Percentiles rank a stretch among this genome's conserved stretches.
Conservation (phyloP, 2,797 vertebrate species). For the Myotis vivesi region DNA sequence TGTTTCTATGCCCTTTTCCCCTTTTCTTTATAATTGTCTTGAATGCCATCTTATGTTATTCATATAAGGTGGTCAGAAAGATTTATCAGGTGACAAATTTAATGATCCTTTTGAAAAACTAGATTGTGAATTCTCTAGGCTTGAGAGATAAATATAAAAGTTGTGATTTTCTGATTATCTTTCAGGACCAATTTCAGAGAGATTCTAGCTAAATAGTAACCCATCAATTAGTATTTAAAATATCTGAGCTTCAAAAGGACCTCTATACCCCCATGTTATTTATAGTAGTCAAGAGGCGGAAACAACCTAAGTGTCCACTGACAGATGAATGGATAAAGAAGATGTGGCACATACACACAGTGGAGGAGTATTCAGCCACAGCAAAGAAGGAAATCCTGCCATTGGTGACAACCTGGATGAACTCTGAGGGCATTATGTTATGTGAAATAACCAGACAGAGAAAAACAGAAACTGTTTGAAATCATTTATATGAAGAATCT, state of each 20-base stretch:
- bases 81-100: neutral
- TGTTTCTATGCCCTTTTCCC: neutral
- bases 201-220: neutral
- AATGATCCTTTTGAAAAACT: neutral
- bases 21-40: neutral
- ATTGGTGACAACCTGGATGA: neutral
- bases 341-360: neutral
- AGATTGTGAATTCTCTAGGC: neutral
- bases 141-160: slow-evolving; percentile 33
- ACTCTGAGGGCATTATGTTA: neutral
- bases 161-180: slow-evolving; percentile 45
- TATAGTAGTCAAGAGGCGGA: neutral
- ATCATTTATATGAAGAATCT: neutral
- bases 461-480: neutral
- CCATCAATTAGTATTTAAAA: neutral
- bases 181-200: neutral
- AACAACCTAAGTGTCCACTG: neutral
- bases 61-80: neutral
- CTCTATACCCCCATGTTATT: neutral
- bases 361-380: neutral
- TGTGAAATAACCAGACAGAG: neutral
- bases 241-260: neutral
- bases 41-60: neutral
- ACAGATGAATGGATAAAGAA: neutral
- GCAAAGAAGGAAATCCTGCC: neutral